Evolutionary conservation across 2,797 vertebrate species (phyloP), one percentile per base, ranked within the genome.

Genomic region (Tragopan temminckii): DNA sequence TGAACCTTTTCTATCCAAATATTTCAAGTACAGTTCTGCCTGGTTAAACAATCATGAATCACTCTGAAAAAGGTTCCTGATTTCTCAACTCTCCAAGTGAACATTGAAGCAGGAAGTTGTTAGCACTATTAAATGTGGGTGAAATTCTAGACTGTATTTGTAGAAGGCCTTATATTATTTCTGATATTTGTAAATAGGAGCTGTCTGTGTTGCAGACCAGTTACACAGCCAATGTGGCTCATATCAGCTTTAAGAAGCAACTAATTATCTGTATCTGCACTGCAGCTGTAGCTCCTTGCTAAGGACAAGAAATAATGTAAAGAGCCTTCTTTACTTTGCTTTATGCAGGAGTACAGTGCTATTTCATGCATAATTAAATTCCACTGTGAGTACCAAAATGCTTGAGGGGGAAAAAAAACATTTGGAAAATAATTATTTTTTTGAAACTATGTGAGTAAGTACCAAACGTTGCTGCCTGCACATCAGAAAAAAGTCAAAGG

Each of bases 191-290:
- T 46, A 79, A 94, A 43, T 86, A 88, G 66, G 3, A 88, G 5
- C 31, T 90, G 63, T 38, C 70, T 93, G 4, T 21, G 5, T 74
- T 58, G 36, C 36, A 87, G 72, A 88, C 80, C 36, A 87, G 5
- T 36, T 58, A 90, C 27, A 36, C 31, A 86, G 19, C 42, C 62
- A 62, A 80, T 12, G 4, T n/a, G 33, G 6, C 80, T 80, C 92
- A 12, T 58, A 94, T 82, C 79, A 94, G 66, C 91, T 66, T 38
- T 83, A 86, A 92, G 85, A 61, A 88, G 83, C 72, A 77, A 36
- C 35, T 95, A 96, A 97, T 97, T 92, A 93, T 76, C 55, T 97
- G 6, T 96, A 95, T 91, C 86, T 96, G 59, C 85, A 92, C 35
- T 5, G 29, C 33, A 84, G 53, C 45, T 93, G 77, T 83, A 94